A percentile compares a stretch with the other conserved stretches of the same genome.
Evolutionary conservation across 2,888 invertebrate genomes (phyloP).

Genomic region (Agapetus fuscipes): DNA sequence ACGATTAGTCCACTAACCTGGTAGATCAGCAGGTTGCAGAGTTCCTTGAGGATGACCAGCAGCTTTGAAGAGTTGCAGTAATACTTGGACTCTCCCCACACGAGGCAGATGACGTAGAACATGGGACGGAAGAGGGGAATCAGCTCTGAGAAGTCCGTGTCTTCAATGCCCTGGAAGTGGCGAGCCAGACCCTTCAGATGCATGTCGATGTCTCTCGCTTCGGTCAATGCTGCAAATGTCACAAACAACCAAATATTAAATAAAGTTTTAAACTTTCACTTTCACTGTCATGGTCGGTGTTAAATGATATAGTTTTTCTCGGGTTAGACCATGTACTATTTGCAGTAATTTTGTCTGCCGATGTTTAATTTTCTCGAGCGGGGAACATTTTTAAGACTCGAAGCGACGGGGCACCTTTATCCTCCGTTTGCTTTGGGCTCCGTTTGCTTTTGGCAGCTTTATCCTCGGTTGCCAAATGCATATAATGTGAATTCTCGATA

Average conservation of each 20-base stretch:
- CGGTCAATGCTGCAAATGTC: conserved; percentile 58
- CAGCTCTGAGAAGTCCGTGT: conserved; percentile 78
- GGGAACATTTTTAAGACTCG: no score
- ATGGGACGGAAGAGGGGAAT: conserved; percentile 66
- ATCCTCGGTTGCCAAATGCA: no score
- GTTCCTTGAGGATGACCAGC: conserved; percentile 79
- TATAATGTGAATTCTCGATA: no score
- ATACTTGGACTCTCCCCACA: conserved; percentile 85
- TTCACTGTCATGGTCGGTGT: no score
- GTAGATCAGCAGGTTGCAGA: conserved; percentile 82
- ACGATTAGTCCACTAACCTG: conserved; percentile 59
- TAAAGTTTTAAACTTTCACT: no score
- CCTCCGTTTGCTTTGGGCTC: no score
- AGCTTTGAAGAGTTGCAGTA: conserved; percentile 85
- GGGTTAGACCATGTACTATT: no score
- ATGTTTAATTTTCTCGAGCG: no score
- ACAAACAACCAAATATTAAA: neutral
- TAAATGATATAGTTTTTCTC: no score
- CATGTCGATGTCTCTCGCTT: conserved; percentile 83
- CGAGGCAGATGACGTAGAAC: conserved; percentile 78
- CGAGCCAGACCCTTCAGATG: conserved; percentile 76
- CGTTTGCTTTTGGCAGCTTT: no score
- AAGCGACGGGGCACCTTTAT: no score
- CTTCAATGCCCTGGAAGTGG: conserved; percentile 71
- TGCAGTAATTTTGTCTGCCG: no score